These are phyloP conservation scores for Cirrhinus molitorella DNA, from an alignment of 2,797 vertebrate genomes.

Conservation along the genomic window DNA sequence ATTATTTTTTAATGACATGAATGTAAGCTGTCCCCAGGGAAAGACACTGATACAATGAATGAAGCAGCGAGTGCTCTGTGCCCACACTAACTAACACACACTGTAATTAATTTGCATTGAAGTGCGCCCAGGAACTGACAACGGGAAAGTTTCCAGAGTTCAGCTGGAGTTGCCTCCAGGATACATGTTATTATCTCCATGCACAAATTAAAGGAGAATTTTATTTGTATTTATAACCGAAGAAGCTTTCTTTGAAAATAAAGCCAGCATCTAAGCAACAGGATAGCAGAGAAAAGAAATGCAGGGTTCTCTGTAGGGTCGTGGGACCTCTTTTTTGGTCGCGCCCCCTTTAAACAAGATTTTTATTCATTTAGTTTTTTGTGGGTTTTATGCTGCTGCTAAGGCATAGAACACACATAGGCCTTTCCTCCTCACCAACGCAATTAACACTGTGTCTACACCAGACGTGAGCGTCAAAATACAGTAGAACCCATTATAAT, in stretches of 20 bases:
- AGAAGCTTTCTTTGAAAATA: not conserved
- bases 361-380: no score
- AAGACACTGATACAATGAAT: slow-evolving; percentile 29
- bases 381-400: no score
- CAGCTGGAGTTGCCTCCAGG: not conserved
- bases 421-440: no score
- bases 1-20: slow-evolving; percentile 43
- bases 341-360: no score
- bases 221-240: not conserved
- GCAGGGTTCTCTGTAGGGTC: not conserved
- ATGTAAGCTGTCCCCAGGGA: slow-evolving; percentile 12
- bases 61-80: not conserved
- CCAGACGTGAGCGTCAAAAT: no score
- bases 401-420: no score
- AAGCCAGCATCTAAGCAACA: not conserved
- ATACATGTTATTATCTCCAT: not conserved
- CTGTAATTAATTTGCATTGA: slow-evolving; percentile 24
- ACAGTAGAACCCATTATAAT: no score
- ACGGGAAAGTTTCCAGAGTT: not conserved
- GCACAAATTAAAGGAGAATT: slow-evolving; percentile 6
- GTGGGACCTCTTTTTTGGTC: no score
- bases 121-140: not conserved
- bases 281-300: not conserved
- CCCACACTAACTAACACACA: not conserved
- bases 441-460: no score